Evolutionary conservation across 1,140 invertebrate genomes (phyloP), one percentile per base, ranked within the genome.

Genomic region (Bombus pyrosoma): DNA sequence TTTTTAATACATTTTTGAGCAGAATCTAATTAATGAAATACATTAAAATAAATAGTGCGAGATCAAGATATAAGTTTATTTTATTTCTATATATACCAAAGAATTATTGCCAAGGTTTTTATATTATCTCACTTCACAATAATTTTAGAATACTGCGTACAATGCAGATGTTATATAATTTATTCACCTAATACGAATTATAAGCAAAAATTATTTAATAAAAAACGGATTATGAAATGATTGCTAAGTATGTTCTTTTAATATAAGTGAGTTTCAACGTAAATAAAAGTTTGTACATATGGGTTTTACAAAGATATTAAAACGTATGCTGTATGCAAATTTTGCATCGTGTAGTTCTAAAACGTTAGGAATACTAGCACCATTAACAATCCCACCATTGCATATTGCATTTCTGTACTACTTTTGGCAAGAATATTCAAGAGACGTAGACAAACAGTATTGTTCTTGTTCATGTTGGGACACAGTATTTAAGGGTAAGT

Each of bases 401-500:
- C 97, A 97, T 91, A 97, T 97, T 73, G 95, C 95, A 80, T 95
- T 96, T 82, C 93, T 97, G 34, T 97, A 97, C 94, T 95, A 96
- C 89, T 96, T 97, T 87, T 98, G 97, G 97, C 95, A 96, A 91
- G 96, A 97, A 91, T 97, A 97, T 93, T 96, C 97, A 59, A 95
- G 96, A 53, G 95, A 95, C 79, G 96, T 98, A 71, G 97, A 97
- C 90, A 96, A 95, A 87, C 95, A 96, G 62, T 96, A 96, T 87
- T 98, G 97, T 92, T 96, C 96, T n/a, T 97, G 97, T 94, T 97
- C 96, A 8, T 98, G 97, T 92, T 98, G 97, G 97, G 97, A 98
- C 92, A 98, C 97, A 22, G 96, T 98, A 47, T 98, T 98, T 92
- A 97, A 98, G 96, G 97, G 97, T 96, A 95, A 91, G 43, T 37